Percentiles rank a stretch among this genome's conserved stretches.
phyloP scores from a whole-genome alignment of 2,888 invertebrate genomes.

The Epistrophella euchroma region DNA sequence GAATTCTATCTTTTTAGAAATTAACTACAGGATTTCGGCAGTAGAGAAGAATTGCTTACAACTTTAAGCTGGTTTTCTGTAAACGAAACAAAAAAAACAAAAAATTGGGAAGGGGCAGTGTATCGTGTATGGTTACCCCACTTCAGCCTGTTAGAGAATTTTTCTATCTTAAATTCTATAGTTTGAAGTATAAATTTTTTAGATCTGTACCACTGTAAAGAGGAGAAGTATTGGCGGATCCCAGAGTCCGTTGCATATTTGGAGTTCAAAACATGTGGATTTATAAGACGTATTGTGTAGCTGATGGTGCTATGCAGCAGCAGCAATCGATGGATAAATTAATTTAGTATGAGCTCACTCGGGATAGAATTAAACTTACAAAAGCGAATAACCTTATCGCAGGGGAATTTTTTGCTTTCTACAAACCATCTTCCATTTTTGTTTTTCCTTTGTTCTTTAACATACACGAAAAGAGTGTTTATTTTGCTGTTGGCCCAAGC shows the following conservation, averaged over 20 bases:
- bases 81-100: too few species aligned
- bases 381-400: conserved; percentile 48
- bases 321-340: conserved; percentile 61
- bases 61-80: too few species aligned
- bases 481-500: conserved; percentile 37
- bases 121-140: too few species aligned
- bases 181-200: background rate
- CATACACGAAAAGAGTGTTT: conserved; percentile 41
- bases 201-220: background rate
- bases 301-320: conserved; percentile 32
- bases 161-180: too few species aligned
- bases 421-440: background rate
- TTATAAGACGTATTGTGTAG: conserved; percentile 40
- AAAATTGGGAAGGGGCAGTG: too few species aligned
- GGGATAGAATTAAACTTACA: conserved; percentile 64
- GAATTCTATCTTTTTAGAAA: too few species aligned
- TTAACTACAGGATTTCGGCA: too few species aligned
- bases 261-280: conserved; percentile 1
- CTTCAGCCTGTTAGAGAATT: too few species aligned
- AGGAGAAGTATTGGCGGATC: background rate
- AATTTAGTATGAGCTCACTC: conserved; percentile 63
- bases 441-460: background rate
- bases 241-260: background rate
- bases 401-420: conserved; percentile 10
- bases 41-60: too few species aligned